A percentile compares a stretch with the other conserved stretches of the same genome.
phyloP scores from a whole-genome alignment of 2,797 vertebrate genomes.

The Tenualosa thibaudeaui region DNA sequence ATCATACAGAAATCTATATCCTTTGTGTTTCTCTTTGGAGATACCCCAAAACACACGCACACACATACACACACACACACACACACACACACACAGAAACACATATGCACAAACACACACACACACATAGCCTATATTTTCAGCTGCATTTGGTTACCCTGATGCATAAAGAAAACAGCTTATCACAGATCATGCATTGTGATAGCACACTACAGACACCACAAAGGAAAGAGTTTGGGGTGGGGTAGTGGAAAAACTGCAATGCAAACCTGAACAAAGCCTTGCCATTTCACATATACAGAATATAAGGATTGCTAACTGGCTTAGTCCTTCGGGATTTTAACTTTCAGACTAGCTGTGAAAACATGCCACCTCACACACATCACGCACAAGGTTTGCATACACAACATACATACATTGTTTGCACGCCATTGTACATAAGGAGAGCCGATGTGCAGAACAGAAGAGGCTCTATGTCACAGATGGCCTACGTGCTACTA shows the following conservation, averaged over 20 bases:
- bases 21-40: no score
- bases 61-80: not conserved
- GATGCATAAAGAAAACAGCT: not conserved
- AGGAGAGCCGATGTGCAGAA: not conserved
- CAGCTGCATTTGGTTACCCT: not conserved
- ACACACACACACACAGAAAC: not conserved
- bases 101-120: not conserved
- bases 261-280: not conserved
- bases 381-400: not conserved
- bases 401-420: not conserved
- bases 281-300: not conserved
- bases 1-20: no score
- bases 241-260: not conserved
- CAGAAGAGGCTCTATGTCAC: not conserved
- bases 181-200: not conserved
- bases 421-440: not conserved
- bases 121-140: not conserved
- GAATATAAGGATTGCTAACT: not conserved
- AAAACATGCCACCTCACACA: not conserved
- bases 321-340: not conserved
- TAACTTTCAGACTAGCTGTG: not conserved
- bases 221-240: not conserved
- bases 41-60: not conserved
- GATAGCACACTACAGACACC: not conserved
- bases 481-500: not conserved